These are phyloP conservation scores for Druon quercuslanigerum DNA, from an alignment of 1,140 invertebrate species.

Conservation along the genomic window DNA sequence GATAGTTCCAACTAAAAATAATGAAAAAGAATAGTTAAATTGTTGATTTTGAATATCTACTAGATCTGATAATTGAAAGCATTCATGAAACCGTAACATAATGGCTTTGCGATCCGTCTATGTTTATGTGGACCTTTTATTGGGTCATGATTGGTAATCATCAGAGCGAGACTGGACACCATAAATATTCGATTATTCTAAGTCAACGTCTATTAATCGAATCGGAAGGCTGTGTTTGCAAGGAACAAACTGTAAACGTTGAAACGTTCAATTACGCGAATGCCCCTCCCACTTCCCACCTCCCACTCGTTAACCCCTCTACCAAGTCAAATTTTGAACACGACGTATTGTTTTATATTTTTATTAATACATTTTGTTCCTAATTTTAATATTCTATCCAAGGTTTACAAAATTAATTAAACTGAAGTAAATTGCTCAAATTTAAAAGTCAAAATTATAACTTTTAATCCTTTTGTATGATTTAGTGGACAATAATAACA, in stretches of 20 bases:
- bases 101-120: not conserved
- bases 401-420: too few relatives aligned
- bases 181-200: constrained; percentile 59
- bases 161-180: constrained; percentile 23
- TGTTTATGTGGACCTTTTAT: not conserved
- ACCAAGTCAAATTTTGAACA: not conserved
- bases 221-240: constrained; percentile 33
- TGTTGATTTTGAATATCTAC: too few relatives aligned
- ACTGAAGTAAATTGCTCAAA: too few relatives aligned
- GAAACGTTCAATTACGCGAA: constrained; percentile 1
- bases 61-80: too few relatives aligned
- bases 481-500: too few relatives aligned
- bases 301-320: not conserved
- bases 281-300: not conserved
- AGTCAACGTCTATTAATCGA: constrained; percentile 49
- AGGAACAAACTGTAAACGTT: constrained; percentile 25
- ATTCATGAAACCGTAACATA: not conserved
- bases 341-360: too few relatives aligned
- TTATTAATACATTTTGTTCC: too few relatives aligned
- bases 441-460: too few relatives aligned
- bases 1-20: too few relatives aligned
- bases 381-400: too few relatives aligned
- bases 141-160: not conserved
- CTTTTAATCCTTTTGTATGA: too few relatives aligned
- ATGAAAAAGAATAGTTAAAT: too few relatives aligned